Evolutionary conservation across 2,113 vertebrate species (phyloP), one percentile per base, ranked within the genome.

Genomic region (Rhinopomastus cyanomelas): DNA sequence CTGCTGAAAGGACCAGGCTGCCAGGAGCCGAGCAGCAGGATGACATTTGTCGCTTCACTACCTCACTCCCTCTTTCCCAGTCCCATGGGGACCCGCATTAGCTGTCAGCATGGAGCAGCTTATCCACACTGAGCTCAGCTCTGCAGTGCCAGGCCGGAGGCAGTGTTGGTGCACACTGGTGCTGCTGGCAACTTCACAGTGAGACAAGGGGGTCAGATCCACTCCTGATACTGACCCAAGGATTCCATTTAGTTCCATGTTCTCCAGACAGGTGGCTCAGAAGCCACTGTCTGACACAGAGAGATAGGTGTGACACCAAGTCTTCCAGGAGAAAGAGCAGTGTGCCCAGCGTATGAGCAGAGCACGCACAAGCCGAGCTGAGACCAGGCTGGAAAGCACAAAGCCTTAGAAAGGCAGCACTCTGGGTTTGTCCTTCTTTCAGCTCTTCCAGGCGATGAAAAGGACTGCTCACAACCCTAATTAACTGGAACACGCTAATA

Each of bases 401-500:
- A 81, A 86, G 82, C 92, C 95, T 88, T 93, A 94, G 92, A 95
- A 95, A 94, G 93, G 88, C 92, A 94, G 72, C 5, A 53, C 79
- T 91, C 79, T 1, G 52, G 34, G n/a, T 94, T 93, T 86, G 86
- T 87, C 91, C 89, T 94, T 77, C 90, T 79, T 87, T 85, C 88
- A 83, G 88, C 86, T 87, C 55, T 89, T 90, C 60, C 78, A 78
- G 87, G 88, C 39, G 55, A 92, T 85, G 81, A 93, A 96, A 95
- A 95, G 93, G 84, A 91, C 21, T 5, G 69, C 90, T 96, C 89
- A 56, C 83, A 91, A 71, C 72, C 72, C 88, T 92, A 96, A 96
- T 96, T 93, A 93, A 89, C 81, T 68, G 87, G 90, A 87, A 89
- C 82, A 92, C 51, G 91, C 86, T 94, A 95, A 93, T 95, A 94